These are phyloP conservation scores for Notoglanidium macrostoma DNA, from an alignment of 2,797 vertebrate genomes.

Conservation along the genomic window DNA sequence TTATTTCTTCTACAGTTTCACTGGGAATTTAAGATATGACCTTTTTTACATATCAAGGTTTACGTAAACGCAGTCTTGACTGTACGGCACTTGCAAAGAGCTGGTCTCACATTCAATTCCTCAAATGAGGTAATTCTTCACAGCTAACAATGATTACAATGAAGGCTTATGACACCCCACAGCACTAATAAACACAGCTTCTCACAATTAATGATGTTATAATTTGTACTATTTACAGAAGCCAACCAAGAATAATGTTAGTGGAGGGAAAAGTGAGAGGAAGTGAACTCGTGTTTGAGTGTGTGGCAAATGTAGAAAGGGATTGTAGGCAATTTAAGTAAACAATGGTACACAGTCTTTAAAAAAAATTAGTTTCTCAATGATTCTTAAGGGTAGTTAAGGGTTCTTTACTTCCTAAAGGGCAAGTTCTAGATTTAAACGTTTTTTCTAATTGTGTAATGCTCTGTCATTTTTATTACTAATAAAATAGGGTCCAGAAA, in stretches of 20 bases:
- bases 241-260: slow-evolving; percentile 38
- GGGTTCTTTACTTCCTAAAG: not conserved
- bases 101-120: slow-evolving; percentile 48
- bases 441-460: not conserved
- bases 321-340: not conserved
- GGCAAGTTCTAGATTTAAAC: not conserved
- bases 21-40: not conserved
- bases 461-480: not conserved
- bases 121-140: slow-evolving; percentile 62
- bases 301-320: not conserved
- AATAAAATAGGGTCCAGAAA: not conserved
- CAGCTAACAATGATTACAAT: slow-evolving; percentile 57
- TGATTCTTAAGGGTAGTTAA: not conserved
- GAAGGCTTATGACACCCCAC: slow-evolving; percentile 56
- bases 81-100: slow-evolving; percentile 38
- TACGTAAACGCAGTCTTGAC: slow-evolving; percentile 14
- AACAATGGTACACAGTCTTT: not conserved
- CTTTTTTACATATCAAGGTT: slow-evolving; percentile 1
- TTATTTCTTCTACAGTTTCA: not conserved
- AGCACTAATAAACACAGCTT: slow-evolving; percentile 55
- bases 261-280: slow-evolving; percentile 6
- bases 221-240: slow-evolving; percentile 56
- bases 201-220: slow-evolving; percentile 58
- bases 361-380: not conserved
- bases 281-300: slow-evolving; percentile 13